Evolutionary conservation across 2,113 vertebrate genomes (phyloP), one percentile per base, ranked within the genome.

Genomic region (Malurus alboscapulatus): DNA sequence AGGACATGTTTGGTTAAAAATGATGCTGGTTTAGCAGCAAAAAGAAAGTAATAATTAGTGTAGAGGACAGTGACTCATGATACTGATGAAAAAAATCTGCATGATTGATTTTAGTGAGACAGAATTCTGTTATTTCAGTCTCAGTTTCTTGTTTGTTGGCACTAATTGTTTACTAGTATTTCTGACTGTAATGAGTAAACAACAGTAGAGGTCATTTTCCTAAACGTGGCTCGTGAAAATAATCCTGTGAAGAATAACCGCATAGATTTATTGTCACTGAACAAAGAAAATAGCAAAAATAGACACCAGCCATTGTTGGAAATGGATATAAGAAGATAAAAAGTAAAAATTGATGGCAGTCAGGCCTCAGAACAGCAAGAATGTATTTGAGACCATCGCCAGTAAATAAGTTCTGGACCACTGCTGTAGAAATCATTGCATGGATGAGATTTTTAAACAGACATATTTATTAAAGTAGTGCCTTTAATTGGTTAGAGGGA

Each of bases 41-140:
- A 92, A 81, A 59, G 38, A 87, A 84, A 67, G 50, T n/a, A 72
- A 57, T 85, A 91, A 93, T 91, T 94, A 87, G 34, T 74, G 8
- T 45, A 61, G 66, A 87, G 62, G 50, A 57, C 44, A 91, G 19
- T 26, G 57, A 73, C 50, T 83, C 62, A 62, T 90, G 89, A 79
- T 75, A 79, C 72, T 87, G 74, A 95, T 93, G 66, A 90, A 82
- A 94, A 36, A 94, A 94, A 91, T 61, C 71, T 92, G 11, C 79
- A 44, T 84, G 71, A 88, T 88, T 92, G 73, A 88, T 93, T 91
- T 79, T 45, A 87, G 36, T 26, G 27, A 65, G 53, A 54, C n/a
- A 72, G 48, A 53, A 79, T 94, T 87, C 25, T 75, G 50, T 85
- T 94, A 76, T 79, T 91, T 89, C 38, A 27, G 27, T 71, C 57